Base-by-base conservation (phyloP, 2,113 vertebrate species). In the Pterophyllum scalare region DNA sequence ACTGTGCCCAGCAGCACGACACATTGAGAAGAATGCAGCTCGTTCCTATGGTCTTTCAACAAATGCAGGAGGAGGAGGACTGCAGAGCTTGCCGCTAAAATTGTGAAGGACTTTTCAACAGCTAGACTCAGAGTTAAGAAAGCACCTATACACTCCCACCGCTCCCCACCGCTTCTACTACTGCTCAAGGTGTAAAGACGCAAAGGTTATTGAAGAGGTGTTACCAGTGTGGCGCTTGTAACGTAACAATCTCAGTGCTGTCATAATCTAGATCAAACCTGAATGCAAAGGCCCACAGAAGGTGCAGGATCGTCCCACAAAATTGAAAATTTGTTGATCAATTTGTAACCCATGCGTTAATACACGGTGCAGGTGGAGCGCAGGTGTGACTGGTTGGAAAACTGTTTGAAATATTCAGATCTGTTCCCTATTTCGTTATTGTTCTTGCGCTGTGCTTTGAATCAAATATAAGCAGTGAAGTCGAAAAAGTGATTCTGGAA, bases 81-180 rank as follows among this genome's bases (percentile, higher is more conserved):
- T 80, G 77, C 19, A 43, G 58, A 38, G 46, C 38, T 49, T 75
- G 84, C 59, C 80, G 83, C 76, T 24, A 59, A 88, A 57, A 77
- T 87, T 82, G 28, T 81, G 85, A 87, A 81, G 80, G 82, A 91
- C 79, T 88, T 92, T 92, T 86, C 56, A 90, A 70, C 88, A 87
- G 81, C 26, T 59, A 33, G 35, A 52, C 33, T 79, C 26, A 70
- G 60, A 80, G 61, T 82, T 75, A 79, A 85, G 81, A 81, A 87
- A 80, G 26, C 75, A 22, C 35, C 57, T 59, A 57, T 79, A 70
- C n/a, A 57, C 64, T 49, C 40, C 24, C 40, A 28, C 70, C 81
- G 80, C 59, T 65, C 33, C 40, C 15, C 38, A 35, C 56, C 54
- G 61, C 70, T 89, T 64, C 70, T n/a, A 19, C 26, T 20, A 0